Evolutionary conservation across 2,797 vertebrate genomes (phyloP).

Genomic region (Cossypha caffra): DNA sequence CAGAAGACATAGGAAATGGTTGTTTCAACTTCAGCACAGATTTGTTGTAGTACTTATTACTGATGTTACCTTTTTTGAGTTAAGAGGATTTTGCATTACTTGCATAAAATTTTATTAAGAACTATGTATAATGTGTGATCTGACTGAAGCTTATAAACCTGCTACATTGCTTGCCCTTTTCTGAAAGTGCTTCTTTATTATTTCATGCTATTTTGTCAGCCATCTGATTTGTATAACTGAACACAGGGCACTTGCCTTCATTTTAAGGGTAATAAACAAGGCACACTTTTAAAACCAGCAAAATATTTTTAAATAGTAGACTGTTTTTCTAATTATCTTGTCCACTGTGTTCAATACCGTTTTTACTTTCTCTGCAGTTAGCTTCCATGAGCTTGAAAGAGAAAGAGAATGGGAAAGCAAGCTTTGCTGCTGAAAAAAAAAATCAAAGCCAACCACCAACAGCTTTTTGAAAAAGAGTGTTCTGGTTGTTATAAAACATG

Average conservation of each 20-base stretch:
- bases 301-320: constrained; percentile 7
- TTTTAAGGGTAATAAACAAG: constrained; percentile 30
- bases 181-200: constrained; percentile 30
- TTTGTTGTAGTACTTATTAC: not conserved
- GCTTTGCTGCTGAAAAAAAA: constrained; percentile 28
- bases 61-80: not conserved
- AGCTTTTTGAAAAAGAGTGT: constrained; percentile 62
- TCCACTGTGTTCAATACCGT: not conserved
- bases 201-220: constrained; percentile 36
- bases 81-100: constrained; percentile 6
- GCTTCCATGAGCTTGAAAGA: constrained; percentile 53
- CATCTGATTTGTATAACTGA: constrained; percentile 18
- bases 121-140: not conserved
- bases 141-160: constrained; percentile 4
- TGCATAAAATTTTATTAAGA: constrained; percentile 50
- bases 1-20: not conserved
- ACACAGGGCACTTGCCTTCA: not conserved
- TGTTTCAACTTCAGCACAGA: not conserved
- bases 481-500: constrained; percentile 71
- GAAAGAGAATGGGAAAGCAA: constrained; percentile 42
- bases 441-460: constrained; percentile 64
- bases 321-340: constrained; percentile 51
- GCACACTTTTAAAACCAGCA: not conserved
- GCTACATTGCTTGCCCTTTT: constrained; percentile 32
- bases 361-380: constrained; percentile 57